A percentile compares a stretch with the other conserved stretches of the same genome.
Evolutionary conservation across 92 coral and sea anemone genomes (phyloP).

Genomic region (Zoanthus sansibaricus): DNA sequence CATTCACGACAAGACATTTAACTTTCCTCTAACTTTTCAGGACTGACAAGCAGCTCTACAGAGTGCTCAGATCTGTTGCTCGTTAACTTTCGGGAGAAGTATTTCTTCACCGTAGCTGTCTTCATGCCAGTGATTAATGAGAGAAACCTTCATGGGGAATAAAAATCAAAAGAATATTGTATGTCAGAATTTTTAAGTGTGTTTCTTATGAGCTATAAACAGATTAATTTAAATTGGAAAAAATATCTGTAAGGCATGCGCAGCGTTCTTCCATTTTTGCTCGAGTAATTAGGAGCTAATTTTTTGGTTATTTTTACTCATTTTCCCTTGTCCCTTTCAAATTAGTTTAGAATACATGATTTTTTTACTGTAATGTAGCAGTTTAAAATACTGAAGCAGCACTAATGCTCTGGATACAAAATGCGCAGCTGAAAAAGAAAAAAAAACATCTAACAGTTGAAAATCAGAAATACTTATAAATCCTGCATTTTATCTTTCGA

Average conservation of each 20-base stretch:
- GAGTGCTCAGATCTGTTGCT: constrained; percentile 5
- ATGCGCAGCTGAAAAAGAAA: constrained; percentile 14
- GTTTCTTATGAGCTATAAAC: not conserved
- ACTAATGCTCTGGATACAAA: constrained; percentile 26
- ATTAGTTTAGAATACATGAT: not conserved
- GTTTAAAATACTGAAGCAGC: constrained; percentile 41
- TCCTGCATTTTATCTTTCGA: not conserved
- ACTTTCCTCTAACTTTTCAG: not conserved
- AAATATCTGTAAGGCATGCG: too few species aligned
- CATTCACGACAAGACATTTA: too few species aligned
- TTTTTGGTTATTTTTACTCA: too few species aligned
- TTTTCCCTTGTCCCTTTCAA: not conserved
- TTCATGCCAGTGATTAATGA: not conserved
- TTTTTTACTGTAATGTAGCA: not conserved
- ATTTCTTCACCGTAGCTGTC: constrained; percentile 1
- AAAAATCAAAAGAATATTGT: not conserved
- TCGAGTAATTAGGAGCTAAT: too few species aligned
- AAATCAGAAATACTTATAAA: too few species aligned
- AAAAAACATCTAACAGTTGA: too few species aligned
- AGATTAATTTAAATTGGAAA: not conserved
- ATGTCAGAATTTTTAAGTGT: not conserved
- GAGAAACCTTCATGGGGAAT: not conserved
- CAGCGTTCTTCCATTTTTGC: too few species aligned
- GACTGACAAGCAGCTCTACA: not conserved
- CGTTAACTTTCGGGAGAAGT: constrained; percentile 15